phyloP scores from a whole-genome alignment of 2,113 vertebrate genomes.

The Pandion haliaetus region DNA sequence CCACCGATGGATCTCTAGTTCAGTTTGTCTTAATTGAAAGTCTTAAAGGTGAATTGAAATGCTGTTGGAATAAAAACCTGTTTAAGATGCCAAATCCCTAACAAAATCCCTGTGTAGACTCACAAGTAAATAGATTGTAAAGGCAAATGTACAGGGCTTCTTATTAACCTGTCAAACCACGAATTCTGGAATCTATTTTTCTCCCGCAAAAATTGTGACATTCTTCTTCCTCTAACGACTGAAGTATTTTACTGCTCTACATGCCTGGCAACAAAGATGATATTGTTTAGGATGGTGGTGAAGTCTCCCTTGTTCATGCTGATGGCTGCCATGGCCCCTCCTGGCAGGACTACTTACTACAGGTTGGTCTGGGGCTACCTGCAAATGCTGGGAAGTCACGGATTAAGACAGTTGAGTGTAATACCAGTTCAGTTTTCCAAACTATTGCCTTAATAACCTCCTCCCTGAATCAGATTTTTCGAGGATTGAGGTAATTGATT shows the following conservation, averaged over 20 bases:
- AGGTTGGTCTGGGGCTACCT: background rate
- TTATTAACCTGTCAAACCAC: background rate
- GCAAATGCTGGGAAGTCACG: background rate
- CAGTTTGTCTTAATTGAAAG: background rate
- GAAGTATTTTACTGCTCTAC: background rate
- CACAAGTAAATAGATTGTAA: conserved; percentile 7
- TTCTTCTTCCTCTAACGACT: background rate
- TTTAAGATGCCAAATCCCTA: conserved; percentile 31
- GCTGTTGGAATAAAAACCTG: background rate
- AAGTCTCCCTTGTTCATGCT: background rate
- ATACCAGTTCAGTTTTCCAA: background rate
- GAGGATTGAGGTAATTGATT: background rate
- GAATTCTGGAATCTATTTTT: background rate
- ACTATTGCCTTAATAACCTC: background rate
- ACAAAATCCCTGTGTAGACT: background rate
- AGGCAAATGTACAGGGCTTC: background rate
- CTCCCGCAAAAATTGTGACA: background rate
- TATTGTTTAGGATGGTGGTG: background rate
- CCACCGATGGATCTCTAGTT: background rate
- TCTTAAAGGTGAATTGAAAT: background rate
- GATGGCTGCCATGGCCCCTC: background rate
- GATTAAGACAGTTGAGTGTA: background rate
- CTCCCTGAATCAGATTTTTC: background rate
- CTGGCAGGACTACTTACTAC: background rate
- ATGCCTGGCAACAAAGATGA: background rate